These are phyloP conservation scores for Drosophila ambigua DNA, from an alignment of 1,140 invertebrate genomes.

Conservation along the genomic window DNA sequence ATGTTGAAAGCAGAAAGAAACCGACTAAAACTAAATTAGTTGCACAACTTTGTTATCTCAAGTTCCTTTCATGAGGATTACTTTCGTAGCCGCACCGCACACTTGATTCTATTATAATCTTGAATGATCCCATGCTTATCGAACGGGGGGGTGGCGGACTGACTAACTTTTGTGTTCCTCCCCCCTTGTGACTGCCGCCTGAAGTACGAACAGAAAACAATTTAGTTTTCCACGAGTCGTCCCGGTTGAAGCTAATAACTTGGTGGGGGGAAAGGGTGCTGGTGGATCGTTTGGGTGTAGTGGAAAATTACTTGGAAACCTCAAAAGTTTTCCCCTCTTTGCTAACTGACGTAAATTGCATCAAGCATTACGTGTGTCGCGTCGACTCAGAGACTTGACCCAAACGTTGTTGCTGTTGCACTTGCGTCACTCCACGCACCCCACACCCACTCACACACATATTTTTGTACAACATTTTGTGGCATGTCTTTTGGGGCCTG, in stretches of 20 bases:
- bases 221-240: not conserved
- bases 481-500: conserved; percentile 17
- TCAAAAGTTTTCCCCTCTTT: conserved; percentile 48
- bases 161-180: conserved; percentile 22
- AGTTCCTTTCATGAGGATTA: not conserved
- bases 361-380: conserved; percentile 43
- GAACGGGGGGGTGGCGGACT: not conserved
- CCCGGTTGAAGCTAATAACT: conserved; percentile 21
- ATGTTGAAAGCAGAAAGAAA: too few relatives aligned
- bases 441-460: conserved; percentile 10
- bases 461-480: conserved; percentile 14
- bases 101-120: not conserved
- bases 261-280: conserved; percentile 1
- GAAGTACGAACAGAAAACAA: conserved; percentile 2
- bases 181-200: not conserved
- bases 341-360: conserved; percentile 66
- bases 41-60: conserved; percentile 4
- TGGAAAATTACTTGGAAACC: conserved; percentile 59
- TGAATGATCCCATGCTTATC: conserved; percentile 16
- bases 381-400: conserved; percentile 29
- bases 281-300: conserved; percentile 25
- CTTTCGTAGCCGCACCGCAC: not conserved
- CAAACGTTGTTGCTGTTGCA: conserved; percentile 34
- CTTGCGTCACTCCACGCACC: conserved; percentile 54
- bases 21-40: too few relatives aligned